Evolutionary conservation across 2,113 vertebrate genomes (phyloP).

Genomic region (Gobio gobio): DNA sequence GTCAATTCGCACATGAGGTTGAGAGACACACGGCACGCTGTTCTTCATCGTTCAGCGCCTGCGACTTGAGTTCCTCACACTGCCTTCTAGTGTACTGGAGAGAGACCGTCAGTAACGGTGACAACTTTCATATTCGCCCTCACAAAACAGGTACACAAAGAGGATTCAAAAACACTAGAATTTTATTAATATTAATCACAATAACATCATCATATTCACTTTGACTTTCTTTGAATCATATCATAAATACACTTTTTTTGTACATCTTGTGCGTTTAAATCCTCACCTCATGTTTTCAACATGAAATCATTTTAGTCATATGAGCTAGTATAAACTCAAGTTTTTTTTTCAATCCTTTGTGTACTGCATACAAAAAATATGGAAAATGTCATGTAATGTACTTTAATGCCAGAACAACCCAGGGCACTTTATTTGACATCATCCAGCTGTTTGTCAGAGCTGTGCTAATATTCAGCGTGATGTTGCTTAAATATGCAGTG

Average conservation of each 20-base stretch:
- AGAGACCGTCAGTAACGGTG: not conserved
- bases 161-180: not conserved
- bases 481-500: not conserved
- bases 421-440: not conserved
- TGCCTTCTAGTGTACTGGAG: slow-evolving; percentile 26
- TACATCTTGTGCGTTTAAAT: slow-evolving; percentile 2
- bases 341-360: not conserved
- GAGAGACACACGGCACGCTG: too few species aligned
- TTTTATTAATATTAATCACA: slow-evolving; percentile 4
- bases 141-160: not conserved
- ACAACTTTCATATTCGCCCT: not conserved
- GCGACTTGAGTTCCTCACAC: not conserved
- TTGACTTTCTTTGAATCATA: not conserved
- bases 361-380: not conserved
- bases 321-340: not conserved
- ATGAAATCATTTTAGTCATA: not conserved
- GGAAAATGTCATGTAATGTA: not conserved
- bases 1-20: not conserved
- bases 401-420: not conserved
- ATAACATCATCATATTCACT: not conserved
- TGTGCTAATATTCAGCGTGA: not conserved
- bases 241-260: not conserved
- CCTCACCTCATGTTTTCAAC: not conserved
- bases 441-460: not conserved
- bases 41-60: not conserved